Base-by-base conservation (phyloP, 2,888 invertebrate species). In the Nudaria mundana region DNA sequence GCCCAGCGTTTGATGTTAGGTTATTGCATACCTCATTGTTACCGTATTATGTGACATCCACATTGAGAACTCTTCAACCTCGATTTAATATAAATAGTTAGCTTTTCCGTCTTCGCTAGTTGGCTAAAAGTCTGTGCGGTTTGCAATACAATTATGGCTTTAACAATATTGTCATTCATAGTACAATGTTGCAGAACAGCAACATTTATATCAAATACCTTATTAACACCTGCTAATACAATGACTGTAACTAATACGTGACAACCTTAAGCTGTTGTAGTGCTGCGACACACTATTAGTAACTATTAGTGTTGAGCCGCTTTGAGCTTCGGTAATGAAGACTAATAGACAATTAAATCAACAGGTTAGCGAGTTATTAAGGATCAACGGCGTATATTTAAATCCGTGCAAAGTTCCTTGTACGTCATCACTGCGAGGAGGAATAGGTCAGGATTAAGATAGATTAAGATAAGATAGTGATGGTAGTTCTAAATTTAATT, bases 301-400 rank as follows among this genome's bases (percentile, higher is more conserved):
- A 75, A 79, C 81, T 76, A 80, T 85, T 85, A 85, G 73, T 63
- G 58, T 51, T 68, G 68, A 75, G 69, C 75, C 65, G 56, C 56
- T 59, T 61, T 71, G 68, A 73, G 67, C 68, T 61, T 37, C 38
- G 30, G 42, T 78, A 83, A 83, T 82, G 71, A 75, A 80, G 83
- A 84, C 70, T 81, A 83, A 84, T 83, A 74, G 83, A 70, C 67
- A 63, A 78, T 83, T 83, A 81, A 84, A 74, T 78, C 83, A 81
- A 81, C 84, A 84, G 84, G 84, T 84, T 81, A 76, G 63, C 69
- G 50, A 50, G 55, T 63, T 61, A 63, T 48, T 57, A 33, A 15
- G 33, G 43, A 46, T 48, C 54, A 51, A 49, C 30, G 24, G 22
- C 38, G 37, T 26, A 26, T 38, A 38, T 40, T 48, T 45, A 37